Percentiles rank a stretch among this genome's conserved stretches.
phyloP scores from a whole-genome alignment of 2,797 vertebrate genomes.

The Cyprinodon diabolis region DNA sequence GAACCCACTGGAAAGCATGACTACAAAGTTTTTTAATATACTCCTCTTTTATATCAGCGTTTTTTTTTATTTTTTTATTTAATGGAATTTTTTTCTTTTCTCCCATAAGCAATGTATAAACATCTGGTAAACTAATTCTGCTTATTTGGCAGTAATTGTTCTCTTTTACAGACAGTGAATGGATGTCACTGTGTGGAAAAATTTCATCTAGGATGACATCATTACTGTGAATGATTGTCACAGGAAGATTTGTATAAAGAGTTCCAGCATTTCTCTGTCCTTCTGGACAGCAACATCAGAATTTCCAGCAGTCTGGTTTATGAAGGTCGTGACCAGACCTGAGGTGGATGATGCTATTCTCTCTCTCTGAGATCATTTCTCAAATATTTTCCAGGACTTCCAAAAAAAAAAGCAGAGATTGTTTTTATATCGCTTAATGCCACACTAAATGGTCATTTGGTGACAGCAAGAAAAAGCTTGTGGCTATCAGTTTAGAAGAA shows the following conservation, averaged over 20 bases:
- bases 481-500: neutral
- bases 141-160: conserved; percentile 39
- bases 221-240: conserved; percentile 36
- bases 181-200: conserved; percentile 53
- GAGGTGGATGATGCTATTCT: neutral
- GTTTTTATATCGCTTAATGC: neutral
- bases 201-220: conserved; percentile 57
- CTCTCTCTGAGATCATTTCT: conserved; percentile 18
- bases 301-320: conserved; percentile 1
- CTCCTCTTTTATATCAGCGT: neutral
- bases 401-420: conserved; percentile 3
- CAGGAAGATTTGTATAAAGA: conserved; percentile 3
- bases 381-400: conserved; percentile 1
- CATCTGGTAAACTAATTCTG: conserved; percentile 62
- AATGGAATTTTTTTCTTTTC: conserved; percentile 46
- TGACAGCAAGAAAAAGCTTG: neutral
- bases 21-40: neutral
- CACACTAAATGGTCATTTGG: conserved; percentile 10
- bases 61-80: conserved; percentile 11
- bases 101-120: conserved; percentile 27
- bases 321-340: conserved; percentile 14
- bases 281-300: conserved; percentile 4
- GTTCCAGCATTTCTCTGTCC: conserved; percentile 21
- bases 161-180: conserved; percentile 44
- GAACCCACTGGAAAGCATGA: neutral